Base-by-base conservation (phyloP, 30 jellyfish, hydroid and myxozoan genomes). In the Hydra vulgaris region DNA sequence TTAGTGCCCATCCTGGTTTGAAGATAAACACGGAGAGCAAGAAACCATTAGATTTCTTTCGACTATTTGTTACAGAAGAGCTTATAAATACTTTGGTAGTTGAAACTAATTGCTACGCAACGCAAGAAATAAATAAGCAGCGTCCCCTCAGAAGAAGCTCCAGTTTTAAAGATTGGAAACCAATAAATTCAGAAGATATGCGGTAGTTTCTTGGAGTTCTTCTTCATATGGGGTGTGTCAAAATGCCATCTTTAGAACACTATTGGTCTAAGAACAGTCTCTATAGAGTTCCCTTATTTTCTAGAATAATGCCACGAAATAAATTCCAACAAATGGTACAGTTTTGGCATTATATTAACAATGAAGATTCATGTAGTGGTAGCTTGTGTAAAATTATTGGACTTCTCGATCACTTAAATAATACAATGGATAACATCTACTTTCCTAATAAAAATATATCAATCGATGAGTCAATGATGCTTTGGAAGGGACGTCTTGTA, bases 381-480 rank as follows among this genome's bases (percentile, higher is more conserved):
- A 1, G 85, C 27, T 67, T 70, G 72, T 20, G 20, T 27, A 79
- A 79, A 84, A 68, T 77, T 23, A 77, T 78, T 24, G 12, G 53
- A 19, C 80, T 77, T 77, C 80, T 77, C 53, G 26, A 77, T 77
- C 82, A 77, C 53, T 27, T 77, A 78, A 77, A 77, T 79, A 77
- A 77, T 27, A 25, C 82, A 52, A 27, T 25, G 24, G 24, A 23
- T 77, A 79, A 77, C 25, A 27, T 52, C 80, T 79, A 79, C 84
- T 20, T 8, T 19, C 87, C 87, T 66, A 52, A 69, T 19, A 79
- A 79, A 69, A 52, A 79, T 24, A n/a, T 79, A 25, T 79, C 86
- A n/a, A 66, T 79, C 25, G 87, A 79, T 73, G 87, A 79, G 82
- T 77, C 84, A 21, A 77, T 77, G 54, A 79, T 79, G 87, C 87